phyloP scores from a whole-genome alignment of 2,113 vertebrate species.

The Hydrolagus affinis region DNA sequence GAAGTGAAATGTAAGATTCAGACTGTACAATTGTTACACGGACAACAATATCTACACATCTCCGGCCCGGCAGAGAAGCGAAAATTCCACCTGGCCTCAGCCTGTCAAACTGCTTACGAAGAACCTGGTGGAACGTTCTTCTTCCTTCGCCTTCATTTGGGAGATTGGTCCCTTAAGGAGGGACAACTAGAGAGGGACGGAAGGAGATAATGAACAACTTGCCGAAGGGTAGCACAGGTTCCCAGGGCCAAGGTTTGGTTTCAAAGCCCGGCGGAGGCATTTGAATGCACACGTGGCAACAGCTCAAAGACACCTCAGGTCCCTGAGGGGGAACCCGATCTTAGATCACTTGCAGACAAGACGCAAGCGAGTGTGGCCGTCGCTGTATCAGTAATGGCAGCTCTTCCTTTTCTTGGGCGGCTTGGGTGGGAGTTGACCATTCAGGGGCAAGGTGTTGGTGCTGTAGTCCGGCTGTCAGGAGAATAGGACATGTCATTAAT shows the following conservation, averaged over 20 bases:
- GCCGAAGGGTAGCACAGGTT: not conserved
- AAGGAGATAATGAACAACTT: not conserved
- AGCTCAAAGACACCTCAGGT: not conserved
- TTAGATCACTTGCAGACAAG: too few relatives aligned
- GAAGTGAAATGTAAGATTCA: not conserved
- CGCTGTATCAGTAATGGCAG: not conserved
- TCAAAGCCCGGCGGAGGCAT: not conserved
- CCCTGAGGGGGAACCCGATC: not conserved
- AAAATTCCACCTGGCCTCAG: too few relatives aligned
- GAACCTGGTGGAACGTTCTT: too few relatives aligned
- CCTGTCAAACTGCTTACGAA: too few relatives aligned
- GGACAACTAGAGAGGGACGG: not conserved
- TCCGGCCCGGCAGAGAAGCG: too few relatives aligned
- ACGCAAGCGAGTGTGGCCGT: not conserved
- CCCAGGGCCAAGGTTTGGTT: not conserved
- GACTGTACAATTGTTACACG: too few relatives aligned
- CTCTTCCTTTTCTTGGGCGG: conserved; percentile 52
- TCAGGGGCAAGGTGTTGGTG: conserved; percentile 31
- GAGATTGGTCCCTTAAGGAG: too few relatives aligned
- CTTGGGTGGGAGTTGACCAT: conserved; percentile 45
- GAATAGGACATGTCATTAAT: not conserved
- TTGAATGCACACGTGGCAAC: not conserved
- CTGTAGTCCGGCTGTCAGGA: conserved; percentile 51
- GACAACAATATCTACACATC: too few relatives aligned
- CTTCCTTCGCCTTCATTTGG: too few relatives aligned